Percentiles rank a stretch among this genome's conserved stretches.
Evolutionary conservation across 2,113 vertebrate genomes (phyloP).

Genomic region (Malaclemys terrapin): DNA sequence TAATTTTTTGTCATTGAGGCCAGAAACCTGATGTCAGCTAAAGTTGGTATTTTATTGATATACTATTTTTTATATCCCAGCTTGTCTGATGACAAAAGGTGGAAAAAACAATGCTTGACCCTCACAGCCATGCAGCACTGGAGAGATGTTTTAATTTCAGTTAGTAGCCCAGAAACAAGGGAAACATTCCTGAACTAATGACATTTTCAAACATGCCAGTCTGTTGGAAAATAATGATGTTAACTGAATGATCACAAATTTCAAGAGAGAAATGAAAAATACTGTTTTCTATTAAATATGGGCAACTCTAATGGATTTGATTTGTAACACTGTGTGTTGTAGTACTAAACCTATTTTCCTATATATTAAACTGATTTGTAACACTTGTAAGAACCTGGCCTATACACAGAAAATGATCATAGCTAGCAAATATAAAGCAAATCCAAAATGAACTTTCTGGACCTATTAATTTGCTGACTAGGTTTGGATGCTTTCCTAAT

Average conservation of each 20-base stretch:
- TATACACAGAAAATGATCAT: conserved; percentile 15
- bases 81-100: background rate
- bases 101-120: background rate
- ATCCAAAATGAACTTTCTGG: conserved; percentile 34
- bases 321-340: background rate
- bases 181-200: background rate
- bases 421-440: conserved; percentile 34
- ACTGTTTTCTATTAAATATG: background rate
- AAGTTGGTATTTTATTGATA: background rate
- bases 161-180: background rate
- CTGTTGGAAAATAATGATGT: background rate
- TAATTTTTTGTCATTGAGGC: background rate
- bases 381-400: conserved; percentile 8
- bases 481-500: conserved; percentile 66
- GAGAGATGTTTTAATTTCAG: background rate
- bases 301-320: background rate
- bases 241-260: background rate
- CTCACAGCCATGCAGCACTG: background rate
- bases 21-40: background rate
- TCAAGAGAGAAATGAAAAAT: background rate
- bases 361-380: conserved; percentile 17
- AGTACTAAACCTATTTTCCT: background rate
- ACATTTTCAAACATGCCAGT: background rate
- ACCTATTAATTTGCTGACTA: conserved; percentile 44
- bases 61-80: background rate